Conservation (phyloP, 2,113 vertebrate species). For the Peromyscus maniculatus region DNA sequence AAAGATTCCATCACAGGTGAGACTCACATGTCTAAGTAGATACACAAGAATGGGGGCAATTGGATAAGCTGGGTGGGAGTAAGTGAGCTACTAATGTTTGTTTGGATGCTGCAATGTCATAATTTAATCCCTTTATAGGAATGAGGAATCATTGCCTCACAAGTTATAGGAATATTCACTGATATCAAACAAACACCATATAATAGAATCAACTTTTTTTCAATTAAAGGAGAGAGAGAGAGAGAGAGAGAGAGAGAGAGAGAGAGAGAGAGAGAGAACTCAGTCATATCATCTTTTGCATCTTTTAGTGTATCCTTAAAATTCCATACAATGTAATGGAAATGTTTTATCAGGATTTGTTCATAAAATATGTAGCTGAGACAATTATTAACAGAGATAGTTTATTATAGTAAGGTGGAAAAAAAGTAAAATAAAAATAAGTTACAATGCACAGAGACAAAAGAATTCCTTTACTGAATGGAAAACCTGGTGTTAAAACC, state of each 20-base stretch:
- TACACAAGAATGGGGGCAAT: neutral
- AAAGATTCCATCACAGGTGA: neutral
- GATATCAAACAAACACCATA: neutral
- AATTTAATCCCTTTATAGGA: neutral
- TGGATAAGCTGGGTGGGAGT: too few species aligned
- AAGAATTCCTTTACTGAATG: neutral
- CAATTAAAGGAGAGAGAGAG: neutral
- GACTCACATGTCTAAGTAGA: neutral
- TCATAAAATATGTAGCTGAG: neutral
- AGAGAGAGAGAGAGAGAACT: neutral
- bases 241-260: neutral
- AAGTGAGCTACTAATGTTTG: fast-evolving
- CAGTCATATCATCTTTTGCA: neutral
- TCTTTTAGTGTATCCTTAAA: neutral
- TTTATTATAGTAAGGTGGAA: neutral
- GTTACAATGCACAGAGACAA: neutral
- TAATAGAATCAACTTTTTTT: neutral
- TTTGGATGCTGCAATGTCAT: neutral
- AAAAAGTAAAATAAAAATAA: neutral
- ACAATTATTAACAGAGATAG: neutral
- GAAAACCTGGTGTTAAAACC: neutral
- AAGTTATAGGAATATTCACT: neutral
- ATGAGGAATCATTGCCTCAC: neutral
- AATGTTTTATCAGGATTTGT: neutral
- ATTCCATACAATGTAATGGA: neutral